phyloP scores from a whole-genome alignment of 2,888 invertebrate species.

The Dryobota labecula region DNA sequence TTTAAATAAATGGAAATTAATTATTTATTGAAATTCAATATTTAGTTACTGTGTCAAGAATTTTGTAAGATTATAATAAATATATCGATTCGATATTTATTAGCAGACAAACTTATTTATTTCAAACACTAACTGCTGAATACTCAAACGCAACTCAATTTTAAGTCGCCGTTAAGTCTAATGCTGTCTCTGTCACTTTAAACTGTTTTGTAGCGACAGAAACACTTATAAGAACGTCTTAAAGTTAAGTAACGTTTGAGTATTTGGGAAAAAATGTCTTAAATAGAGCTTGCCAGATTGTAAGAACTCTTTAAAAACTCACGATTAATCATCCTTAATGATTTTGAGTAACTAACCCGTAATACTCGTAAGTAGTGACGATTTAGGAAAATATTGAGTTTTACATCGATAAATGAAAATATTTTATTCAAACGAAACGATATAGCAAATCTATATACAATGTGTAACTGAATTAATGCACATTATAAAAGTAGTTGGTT shows the following conservation, averaged over 20 bases:
- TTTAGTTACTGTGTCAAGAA: conserved; percentile 19
- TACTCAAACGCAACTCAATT: no score
- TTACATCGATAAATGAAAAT: conserved; percentile 29
- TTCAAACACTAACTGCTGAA: no score
- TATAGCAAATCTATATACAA: conserved; percentile 4
- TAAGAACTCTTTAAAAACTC: conserved; percentile 5
- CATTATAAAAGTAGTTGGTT: background rate
- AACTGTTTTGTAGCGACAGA: no score
- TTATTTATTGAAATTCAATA: conserved; percentile 13
- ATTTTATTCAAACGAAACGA: conserved; percentile 23
- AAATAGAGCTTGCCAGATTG: background rate
- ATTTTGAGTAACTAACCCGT: conserved; percentile 42
- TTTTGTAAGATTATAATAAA: conserved; percentile 43
- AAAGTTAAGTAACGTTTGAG: no score
- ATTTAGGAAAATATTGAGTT: conserved; percentile 32
- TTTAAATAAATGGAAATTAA: conserved; percentile 32
- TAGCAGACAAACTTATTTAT: background rate
- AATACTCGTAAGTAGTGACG: conserved; percentile 53
- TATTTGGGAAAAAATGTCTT: no score
- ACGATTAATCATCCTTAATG: background rate
- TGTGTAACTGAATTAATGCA: background rate
- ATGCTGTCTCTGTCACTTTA: no score
- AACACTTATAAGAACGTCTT: no score
- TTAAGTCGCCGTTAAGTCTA: no score
- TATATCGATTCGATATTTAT: conserved; percentile 21